A percentile compares a stretch with the other conserved stretches of the same genome.
These are phyloP conservation scores for Halichondria panicea DNA, from an alignment of 37 sponge, comb jelly and placozoan genomes.

Conservation along the genomic window DNA sequence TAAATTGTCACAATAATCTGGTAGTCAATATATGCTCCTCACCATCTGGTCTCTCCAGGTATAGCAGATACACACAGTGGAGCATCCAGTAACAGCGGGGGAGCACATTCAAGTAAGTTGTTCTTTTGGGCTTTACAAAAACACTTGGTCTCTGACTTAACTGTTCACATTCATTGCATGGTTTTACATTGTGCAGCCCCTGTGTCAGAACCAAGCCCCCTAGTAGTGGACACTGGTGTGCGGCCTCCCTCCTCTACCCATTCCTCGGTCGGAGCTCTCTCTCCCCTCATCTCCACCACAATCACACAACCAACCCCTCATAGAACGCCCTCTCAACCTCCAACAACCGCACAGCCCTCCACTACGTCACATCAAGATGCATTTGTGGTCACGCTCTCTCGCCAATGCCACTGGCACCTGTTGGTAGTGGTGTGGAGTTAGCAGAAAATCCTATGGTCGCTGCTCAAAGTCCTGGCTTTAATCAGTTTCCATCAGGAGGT, in stretches of 20 bases:
- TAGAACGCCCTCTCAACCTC: neutral
- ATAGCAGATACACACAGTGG: too few relatives aligned
- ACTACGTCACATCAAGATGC: neutral
- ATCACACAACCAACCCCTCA: neutral
- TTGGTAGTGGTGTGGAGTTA: too few relatives aligned
- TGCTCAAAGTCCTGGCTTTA: too few relatives aligned
- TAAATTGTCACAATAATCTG: too few relatives aligned
- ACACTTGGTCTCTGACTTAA: too few relatives aligned
- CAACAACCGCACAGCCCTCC: neutral
- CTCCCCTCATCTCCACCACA: conserved; percentile 3
- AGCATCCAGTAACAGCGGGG: neutral
- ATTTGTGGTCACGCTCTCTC: neutral
- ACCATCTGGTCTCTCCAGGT: too few relatives aligned
- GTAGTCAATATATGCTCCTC: too few relatives aligned
- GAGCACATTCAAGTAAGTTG: neutral
- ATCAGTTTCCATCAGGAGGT: neutral
- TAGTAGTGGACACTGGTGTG: conserved; percentile 2
- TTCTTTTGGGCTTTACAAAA: neutral
- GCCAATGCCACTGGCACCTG: neutral
- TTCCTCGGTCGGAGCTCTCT: too few relatives aligned
- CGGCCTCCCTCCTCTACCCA: conserved; percentile 15
- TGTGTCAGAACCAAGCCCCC: conserved; percentile 19
- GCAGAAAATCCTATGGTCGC: too few relatives aligned
- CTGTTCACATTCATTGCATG: too few relatives aligned
- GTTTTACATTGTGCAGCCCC: too few relatives aligned